Conservation (phyloP, 2,888 invertebrate genomes). For the Coelopa pilipes region DNA sequence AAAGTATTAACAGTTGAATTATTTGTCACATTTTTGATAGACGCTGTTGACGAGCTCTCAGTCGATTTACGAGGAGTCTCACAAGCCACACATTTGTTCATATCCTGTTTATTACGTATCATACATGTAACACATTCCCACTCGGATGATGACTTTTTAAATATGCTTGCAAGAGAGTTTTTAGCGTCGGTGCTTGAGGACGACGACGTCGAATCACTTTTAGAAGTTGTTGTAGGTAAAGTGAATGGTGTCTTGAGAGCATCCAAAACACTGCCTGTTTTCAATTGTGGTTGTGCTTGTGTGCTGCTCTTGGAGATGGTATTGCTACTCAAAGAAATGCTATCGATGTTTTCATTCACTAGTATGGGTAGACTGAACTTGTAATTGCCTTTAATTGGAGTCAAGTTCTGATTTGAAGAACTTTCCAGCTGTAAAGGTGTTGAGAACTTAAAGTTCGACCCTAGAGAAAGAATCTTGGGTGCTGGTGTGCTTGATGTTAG, state of each 20-base stretch:
- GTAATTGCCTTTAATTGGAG: conserved; percentile 68
- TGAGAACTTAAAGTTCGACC: conserved; percentile 65
- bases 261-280: conserved; percentile 68
- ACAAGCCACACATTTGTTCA: conserved; percentile 70
- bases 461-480: conserved; percentile 1
- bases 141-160: conserved; percentile 68
- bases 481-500: not conserved
- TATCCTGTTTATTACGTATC: conserved; percentile 70
- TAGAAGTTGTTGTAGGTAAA: conserved; percentile 12
- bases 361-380: conserved; percentile 71
- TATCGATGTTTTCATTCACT: conserved; percentile 49
- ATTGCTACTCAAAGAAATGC: not conserved
- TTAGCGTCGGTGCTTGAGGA: not conserved
- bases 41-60: not conserved
- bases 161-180: conserved; percentile 61
- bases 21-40: conserved; percentile 18
- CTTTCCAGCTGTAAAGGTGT: conserved; percentile 66
- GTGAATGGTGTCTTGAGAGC: conserved; percentile 51
- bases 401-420: conserved; percentile 61
- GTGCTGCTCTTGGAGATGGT: conserved; percentile 32
- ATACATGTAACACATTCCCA: conserved; percentile 78
- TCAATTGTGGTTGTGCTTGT: conserved; percentile 54
- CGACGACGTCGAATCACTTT: conserved; percentile 9
- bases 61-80: conserved; percentile 61
- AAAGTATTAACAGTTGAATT: conserved; percentile 35